Evolutionary conservation across 2,888 invertebrate species (phyloP).

Genomic region (Drosophila recens): DNA sequence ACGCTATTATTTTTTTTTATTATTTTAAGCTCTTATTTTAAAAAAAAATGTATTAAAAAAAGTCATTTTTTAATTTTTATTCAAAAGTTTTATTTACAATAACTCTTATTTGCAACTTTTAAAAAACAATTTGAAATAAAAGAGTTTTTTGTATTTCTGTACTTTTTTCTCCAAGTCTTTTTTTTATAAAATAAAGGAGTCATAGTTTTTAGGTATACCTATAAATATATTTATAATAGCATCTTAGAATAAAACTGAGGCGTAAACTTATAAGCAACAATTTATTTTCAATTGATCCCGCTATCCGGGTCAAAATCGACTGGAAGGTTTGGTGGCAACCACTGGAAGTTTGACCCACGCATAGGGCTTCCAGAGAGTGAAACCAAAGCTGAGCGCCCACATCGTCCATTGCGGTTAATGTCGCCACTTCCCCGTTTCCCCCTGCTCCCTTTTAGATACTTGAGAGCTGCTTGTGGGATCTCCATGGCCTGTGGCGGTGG

Average conservation of each 20-base stretch:
- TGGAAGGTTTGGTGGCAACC: slow-evolving; percentile 1
- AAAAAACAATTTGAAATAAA: too few relatives aligned
- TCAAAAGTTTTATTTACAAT: too few relatives aligned
- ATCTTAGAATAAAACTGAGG: not conserved
- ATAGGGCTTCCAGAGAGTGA: slow-evolving; percentile 42
- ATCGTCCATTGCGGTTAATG: slow-evolving; percentile 46
- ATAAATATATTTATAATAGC: too few relatives aligned
- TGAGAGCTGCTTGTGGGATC: slow-evolving; percentile 55
- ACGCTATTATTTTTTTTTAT: too few relatives aligned
- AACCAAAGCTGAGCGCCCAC: slow-evolving; percentile 34
- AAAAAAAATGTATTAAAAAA: too few relatives aligned
- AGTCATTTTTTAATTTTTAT: too few relatives aligned
- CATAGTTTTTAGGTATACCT: not conserved
- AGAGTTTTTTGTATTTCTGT: too few relatives aligned
- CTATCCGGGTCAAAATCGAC: not conserved
- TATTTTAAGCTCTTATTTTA: too few relatives aligned
- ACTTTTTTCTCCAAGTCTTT: not conserved
- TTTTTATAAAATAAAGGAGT: too few relatives aligned
- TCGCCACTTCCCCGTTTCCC: not conserved
- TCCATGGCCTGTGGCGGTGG: slow-evolving; percentile 45
- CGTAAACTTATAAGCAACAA: not conserved
- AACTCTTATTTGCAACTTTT: too few relatives aligned
- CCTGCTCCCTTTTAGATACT: not conserved
- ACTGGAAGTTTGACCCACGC: slow-evolving; percentile 16
- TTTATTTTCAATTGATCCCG: not conserved